Base-by-base conservation (phyloP, 2,888 invertebrate genomes). In the Endomychus coccineus region DNA sequence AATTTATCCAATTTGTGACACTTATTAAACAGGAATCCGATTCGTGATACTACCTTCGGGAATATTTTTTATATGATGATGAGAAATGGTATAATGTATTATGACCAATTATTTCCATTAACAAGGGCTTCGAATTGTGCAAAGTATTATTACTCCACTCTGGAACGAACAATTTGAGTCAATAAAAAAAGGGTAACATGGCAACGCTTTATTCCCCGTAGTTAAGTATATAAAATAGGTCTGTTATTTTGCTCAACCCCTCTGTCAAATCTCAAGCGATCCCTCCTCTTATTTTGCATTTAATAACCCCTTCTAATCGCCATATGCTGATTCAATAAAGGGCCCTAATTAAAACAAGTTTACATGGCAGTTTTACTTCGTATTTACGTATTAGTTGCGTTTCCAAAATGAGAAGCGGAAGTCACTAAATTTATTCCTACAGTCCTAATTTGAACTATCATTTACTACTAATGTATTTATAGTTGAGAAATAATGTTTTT, bases 231-330 rank as follows among this genome's bases (percentile, higher is more conserved):
- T 16, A n/a, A 25, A 22, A 12, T 23, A 37, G 27, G 25, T 25
- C 36, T 21, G 36, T 37, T 37, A 37, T 36, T 40, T 30, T 16
- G 19, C 27, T 37, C 36, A 31, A 50, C 52, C 55, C 55, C 56
- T 53, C n/a, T 51, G 52, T 52, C 52, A 54, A 54, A 56, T 56
- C 55, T 55, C 55, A 55, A 53, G 45, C 51, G 50, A 47, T 47
- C 54, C 54, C 49, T 46, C 40, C 43, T 47, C 49, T 45, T 52
- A 45, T 48, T 45, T 48, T 44, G 51, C 47, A 45, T 44, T 48
- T 52, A 54, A 56, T 56, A 51, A 55, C 55, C 54, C 56, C 58
- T 52, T 51, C 53, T 50, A 50, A 46, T 52, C 48, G 47, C 51
- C 55, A 54, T 56, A 54, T 52, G 54, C 48, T 48, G 47, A 51